Conservation (phyloP, 2,113 vertebrate species). For the Egretta garzetta region DNA sequence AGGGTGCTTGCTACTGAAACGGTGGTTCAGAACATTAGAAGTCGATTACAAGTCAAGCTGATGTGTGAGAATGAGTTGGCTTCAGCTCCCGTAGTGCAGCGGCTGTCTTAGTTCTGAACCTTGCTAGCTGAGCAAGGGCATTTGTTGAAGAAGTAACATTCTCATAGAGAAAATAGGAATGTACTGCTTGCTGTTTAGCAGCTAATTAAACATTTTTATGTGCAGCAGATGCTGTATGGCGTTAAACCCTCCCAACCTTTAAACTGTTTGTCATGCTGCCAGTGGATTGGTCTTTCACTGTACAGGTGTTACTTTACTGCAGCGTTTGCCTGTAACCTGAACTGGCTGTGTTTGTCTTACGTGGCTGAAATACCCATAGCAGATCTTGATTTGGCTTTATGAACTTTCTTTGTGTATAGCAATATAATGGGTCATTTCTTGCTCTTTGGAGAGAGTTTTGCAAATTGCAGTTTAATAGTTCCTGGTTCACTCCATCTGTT, state of each 20-base stretch:
- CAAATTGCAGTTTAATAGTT: constrained; percentile 2
- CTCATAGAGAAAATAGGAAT: neutral
- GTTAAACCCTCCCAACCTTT: neutral
- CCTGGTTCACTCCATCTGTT: constrained; percentile 37
- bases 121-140: neutral
- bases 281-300: neutral
- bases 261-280: neutral
- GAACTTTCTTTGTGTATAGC: constrained; percentile 10
- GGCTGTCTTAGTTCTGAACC: neutral
- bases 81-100: neutral
- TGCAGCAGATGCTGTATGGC: constrained; percentile 15
- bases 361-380: neutral
- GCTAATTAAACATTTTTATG: constrained; percentile 2
- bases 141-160: neutral
- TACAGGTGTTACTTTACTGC: constrained; percentile 2
- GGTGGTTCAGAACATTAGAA: neutral
- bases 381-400: neutral
- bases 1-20: neutral
- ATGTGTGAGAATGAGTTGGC: neutral
- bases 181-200: neutral
- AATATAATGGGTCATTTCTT: neutral
- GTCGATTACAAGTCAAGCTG: neutral
- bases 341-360: neutral
- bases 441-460: neutral
- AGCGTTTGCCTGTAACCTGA: neutral